Evolutionary conservation across 2,888 invertebrate genomes (phyloP), one percentile per base, ranked within the genome.

Genomic region (Eupithecia tripunctaria): DNA sequence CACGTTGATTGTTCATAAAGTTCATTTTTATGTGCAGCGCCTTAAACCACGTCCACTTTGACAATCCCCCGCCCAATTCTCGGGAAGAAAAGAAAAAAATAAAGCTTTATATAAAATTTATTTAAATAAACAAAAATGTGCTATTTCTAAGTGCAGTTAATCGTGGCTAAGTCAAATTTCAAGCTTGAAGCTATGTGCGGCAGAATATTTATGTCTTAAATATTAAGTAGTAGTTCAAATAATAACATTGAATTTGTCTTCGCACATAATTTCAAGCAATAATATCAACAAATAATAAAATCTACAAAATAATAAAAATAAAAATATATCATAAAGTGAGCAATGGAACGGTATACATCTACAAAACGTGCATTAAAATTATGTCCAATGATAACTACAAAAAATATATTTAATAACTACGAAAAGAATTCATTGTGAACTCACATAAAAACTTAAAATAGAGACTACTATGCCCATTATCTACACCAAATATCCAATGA

Each of bases 21-120:
- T 92, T 90, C 90, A 84, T 69, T 84, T 84, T 85, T 82, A 82
- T 90, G 94, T 94, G 94, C 94, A 94, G 94, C 94, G 93, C 93
- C 93, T 83, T 87, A 78, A 77, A 83, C 86, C 91, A 90, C 92
- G 89, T 90, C 89, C 92, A 91, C 91, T 91, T 90, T 89, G 91
- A 92, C 91, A 92, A 92, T 89, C 92, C 91, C 90, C 92, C 90
- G 87, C 90, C 89, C 89, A 86, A 80, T 80, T 82, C 83, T 86
- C 87, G 85, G 86, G 84, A 82, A 81, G 81, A 82, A 81, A 82
- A 82, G 83, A 85, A 84, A 84, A 86, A 82, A 81, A 81, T 76
- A 82, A 85, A 84, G 80, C 80, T 84, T 83, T 82, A 87, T 85
- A 80, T 72, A 77, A 83, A 82, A 85, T 91, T 92, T 91, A 91